Conservation (phyloP, 2,797 vertebrate genomes). For the Sebastes glaucus region DNA sequence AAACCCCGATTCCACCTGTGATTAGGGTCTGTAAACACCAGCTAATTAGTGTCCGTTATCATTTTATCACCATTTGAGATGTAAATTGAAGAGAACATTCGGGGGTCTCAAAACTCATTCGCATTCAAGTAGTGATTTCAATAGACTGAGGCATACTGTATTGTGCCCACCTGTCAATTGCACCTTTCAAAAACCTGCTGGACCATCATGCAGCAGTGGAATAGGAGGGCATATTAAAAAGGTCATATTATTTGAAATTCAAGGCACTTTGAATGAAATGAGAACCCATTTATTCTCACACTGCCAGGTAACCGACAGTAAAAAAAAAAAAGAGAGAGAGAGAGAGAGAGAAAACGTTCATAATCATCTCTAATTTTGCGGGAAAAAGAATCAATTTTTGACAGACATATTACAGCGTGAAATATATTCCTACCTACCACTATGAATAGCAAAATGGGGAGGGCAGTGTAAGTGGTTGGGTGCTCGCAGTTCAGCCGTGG, state of each 20-base stretch:
- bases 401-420: conserved; percentile 46
- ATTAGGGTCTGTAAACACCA: neutral
- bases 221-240: conserved; percentile 74
- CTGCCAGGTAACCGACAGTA: conserved; percentile 20
- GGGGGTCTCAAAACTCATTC: conserved; percentile 15
- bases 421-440: conserved; percentile 40
- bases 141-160: conserved; percentile 50
- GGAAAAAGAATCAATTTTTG: conserved; percentile 57
- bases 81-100: conserved; percentile 29
- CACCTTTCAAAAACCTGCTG: conserved; percentile 61
- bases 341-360: neutral
- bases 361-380: conserved; percentile 60
- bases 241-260: conserved; percentile 74
- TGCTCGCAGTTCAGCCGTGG: conserved; percentile 38
- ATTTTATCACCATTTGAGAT: conserved; percentile 18
- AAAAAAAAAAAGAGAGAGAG: neutral
- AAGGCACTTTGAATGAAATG: conserved; percentile 60
- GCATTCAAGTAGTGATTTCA: conserved; percentile 52
- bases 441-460: conserved; percentile 51
- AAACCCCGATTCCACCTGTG: neutral
- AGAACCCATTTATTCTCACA: conserved; percentile 53
- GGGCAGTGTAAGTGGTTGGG: conserved; percentile 37
- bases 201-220: conserved; percentile 49
- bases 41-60: conserved; percentile 15
- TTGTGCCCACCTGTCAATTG: conserved; percentile 66